Percentiles rank a stretch among this genome's conserved stretches.
Conservation (phyloP, 2,113 vertebrate genomes). For the Antigone vipio region DNA sequence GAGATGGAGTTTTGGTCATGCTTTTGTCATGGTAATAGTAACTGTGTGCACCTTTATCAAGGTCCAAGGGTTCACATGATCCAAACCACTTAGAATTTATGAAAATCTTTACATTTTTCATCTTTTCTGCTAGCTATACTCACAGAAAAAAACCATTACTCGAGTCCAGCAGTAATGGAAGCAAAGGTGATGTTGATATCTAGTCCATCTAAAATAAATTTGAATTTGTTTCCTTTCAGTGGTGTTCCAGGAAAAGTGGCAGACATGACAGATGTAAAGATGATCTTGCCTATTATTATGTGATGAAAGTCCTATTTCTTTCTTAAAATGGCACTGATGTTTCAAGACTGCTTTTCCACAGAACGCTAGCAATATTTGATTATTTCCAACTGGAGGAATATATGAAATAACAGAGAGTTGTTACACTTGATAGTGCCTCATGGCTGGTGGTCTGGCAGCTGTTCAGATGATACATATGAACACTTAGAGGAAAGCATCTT, state of each 20-base stretch:
- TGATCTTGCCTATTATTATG: not conserved
- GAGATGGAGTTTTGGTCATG: not conserved
- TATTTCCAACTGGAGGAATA: slow-evolving; percentile 26
- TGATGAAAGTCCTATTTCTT: not conserved
- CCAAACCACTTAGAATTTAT: not conserved
- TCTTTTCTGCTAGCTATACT: not conserved
- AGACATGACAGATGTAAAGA: not conserved
- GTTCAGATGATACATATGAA: not conserved
- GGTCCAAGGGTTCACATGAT: not conserved
- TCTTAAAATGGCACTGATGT: not conserved
- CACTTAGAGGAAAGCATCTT: slow-evolving; percentile 2
- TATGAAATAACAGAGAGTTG: not conserved
- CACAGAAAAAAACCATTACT: not conserved
- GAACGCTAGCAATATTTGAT: not conserved
- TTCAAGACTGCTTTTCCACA: not conserved
- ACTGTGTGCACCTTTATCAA: not conserved
- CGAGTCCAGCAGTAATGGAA: not conserved
- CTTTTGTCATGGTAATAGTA: not conserved
- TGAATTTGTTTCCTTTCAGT: not conserved
- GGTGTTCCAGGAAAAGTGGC: not conserved
- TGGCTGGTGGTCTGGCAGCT: slow-evolving; percentile 65
- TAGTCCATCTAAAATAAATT: not conserved
- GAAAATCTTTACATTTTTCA: not conserved
- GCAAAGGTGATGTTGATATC: not conserved
- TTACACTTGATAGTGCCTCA: not conserved